These are phyloP conservation scores for Coluber constrictor DNA, from an alignment of 2,797 vertebrate species.

Conservation along the genomic window DNA sequence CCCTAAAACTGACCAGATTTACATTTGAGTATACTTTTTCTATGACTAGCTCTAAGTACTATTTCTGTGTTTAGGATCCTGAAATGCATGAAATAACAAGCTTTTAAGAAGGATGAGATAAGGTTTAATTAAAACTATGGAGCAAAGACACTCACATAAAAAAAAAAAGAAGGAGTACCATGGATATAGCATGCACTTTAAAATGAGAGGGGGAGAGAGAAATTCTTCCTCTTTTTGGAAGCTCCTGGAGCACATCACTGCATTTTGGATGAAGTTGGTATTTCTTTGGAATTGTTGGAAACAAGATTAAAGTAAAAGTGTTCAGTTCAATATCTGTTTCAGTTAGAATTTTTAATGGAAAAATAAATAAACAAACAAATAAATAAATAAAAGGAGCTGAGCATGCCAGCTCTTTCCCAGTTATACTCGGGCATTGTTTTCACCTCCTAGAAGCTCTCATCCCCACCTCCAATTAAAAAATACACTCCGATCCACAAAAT, in stretches of 20 bases:
- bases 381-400: neutral
- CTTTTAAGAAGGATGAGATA: neutral
- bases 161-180: too few species aligned
- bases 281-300: neutral
- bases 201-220: neutral
- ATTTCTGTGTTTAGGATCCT: neutral
- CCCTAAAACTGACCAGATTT: neutral
- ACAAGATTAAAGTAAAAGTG: neutral
- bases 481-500: neutral
- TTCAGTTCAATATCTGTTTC: neutral
- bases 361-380: neutral
- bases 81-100: neutral
- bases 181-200: neutral
- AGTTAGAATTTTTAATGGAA: neutral
- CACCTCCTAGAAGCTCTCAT: neutral
- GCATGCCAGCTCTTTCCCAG: neutral
- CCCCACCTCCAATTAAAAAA: neutral
- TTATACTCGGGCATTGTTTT: neutral
- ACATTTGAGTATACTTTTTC: neutral
- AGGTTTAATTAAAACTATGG: neutral
- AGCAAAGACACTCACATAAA: neutral
- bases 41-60: neutral
- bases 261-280: neutral
- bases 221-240: neutral
- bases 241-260: neutral